Evolutionary conservation across 2,888 invertebrate genomes (phyloP).

Genomic region (Drosophila flavopinicola): DNA sequence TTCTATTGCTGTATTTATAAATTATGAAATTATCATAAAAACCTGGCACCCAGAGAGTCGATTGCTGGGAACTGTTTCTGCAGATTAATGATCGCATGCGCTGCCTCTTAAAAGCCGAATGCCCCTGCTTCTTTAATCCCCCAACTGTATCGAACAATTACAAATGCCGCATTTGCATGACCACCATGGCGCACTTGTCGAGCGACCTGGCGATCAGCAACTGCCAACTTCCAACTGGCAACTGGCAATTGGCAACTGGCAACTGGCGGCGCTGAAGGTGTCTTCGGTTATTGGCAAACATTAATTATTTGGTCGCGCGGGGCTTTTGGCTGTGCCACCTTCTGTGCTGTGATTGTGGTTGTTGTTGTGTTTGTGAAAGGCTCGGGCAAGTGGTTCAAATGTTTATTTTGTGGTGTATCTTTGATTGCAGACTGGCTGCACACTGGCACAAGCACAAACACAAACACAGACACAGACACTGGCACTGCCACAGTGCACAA

Average conservation of each 20-base stretch:
- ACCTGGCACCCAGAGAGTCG: neutral
- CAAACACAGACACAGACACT: conserved; percentile 2
- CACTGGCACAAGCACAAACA: conserved; percentile 20
- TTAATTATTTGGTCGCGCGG: conserved; percentile 77
- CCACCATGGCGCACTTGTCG: conserved; percentile 62
- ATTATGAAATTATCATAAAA: neutral
- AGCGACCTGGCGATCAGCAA: conserved; percentile 41
- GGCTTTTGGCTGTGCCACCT: conserved; percentile 54
- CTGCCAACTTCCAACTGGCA: conserved; percentile 16
- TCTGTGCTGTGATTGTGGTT: conserved; percentile 26
- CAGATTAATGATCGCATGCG: conserved; percentile 1
- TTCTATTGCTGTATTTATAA: too few species aligned
- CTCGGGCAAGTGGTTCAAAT: conserved; percentile 75
- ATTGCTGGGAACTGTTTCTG: neutral
- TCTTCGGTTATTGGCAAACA: conserved; percentile 82
- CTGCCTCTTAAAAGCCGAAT: neutral
- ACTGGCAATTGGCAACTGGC: conserved; percentile 15
- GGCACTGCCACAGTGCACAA: conserved; percentile 44
- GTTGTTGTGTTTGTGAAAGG: conserved; percentile 66
- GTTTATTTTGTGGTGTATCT: conserved; percentile 76
- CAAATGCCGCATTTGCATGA: conserved; percentile 75
- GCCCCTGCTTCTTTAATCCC: neutral
- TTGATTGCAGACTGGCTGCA: conserved; percentile 65
- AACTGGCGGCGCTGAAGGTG: conserved; percentile 62
- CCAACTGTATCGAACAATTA: conserved; percentile 15